phyloP scores from a whole-genome alignment of 2,797 vertebrate genomes.

The Chaetophractus vellerosus region DNA sequence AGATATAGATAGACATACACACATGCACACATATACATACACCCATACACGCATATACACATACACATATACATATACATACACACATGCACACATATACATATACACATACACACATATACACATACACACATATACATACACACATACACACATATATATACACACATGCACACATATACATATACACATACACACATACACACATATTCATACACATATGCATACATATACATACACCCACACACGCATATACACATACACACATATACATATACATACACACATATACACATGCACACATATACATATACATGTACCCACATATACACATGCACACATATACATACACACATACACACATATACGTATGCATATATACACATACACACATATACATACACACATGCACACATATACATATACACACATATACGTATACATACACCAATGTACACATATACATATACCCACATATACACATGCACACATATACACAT shows the following conservation, averaged over 20 bases:
- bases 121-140: neutral
- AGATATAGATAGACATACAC: neutral
- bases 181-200: too few relatives aligned
- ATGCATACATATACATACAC: too few relatives aligned
- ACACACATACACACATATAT: neutral
- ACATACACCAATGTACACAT: neutral
- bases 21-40: neutral
- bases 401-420: neutral
- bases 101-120: neutral
- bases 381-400: neutral
- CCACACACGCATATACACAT: neutral
- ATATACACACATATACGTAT: too few relatives aligned
- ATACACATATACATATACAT: neutral
- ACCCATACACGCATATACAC: neutral
- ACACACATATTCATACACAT: too few relatives aligned
- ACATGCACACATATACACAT: neutral
- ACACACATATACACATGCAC: neutral
- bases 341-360: neutral
- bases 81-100: neutral
- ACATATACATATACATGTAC: too few relatives aligned
- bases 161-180: neutral
- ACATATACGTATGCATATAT: too few relatives aligned
- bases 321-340: neutral
- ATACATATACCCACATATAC: neutral
- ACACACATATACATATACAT: neutral